Percentiles rank a stretch among this genome's conserved stretches.
Evolutionary conservation across 2,113 vertebrate species (phyloP).

Genomic region (Dolichallabes microphthalmus): DNA sequence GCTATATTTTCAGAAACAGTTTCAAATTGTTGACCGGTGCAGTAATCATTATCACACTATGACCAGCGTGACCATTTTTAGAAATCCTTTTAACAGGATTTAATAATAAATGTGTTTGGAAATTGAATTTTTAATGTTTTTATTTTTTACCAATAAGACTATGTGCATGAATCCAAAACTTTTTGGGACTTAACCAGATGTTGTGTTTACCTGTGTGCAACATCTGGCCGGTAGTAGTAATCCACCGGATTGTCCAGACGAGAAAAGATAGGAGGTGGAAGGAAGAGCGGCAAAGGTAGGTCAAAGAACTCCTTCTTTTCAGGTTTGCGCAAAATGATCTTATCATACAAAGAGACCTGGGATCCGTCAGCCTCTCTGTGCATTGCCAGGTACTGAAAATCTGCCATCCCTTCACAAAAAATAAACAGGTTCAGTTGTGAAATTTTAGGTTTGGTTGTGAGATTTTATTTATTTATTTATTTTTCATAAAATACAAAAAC

Average conservation of each 20-base stretch:
- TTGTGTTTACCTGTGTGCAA: conserved; percentile 72
- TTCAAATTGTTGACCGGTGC: background rate
- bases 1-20: background rate
- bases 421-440: background rate
- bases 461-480: background rate
- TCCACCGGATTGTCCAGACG: conserved; percentile 87
- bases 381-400: conserved; percentile 91
- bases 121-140: background rate
- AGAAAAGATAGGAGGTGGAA: conserved; percentile 94
- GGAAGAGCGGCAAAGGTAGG: conserved; percentile 80
- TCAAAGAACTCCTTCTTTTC: conserved; percentile 90
- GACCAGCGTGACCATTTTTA: background rate
- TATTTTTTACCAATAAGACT: background rate
- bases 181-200: background rate
- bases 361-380: conserved; percentile 72
- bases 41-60: background rate
- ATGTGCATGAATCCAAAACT: background rate
- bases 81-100: background rate
- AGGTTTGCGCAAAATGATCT: conserved; percentile 81
- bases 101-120: background rate
- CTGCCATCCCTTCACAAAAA: conserved; percentile 69
- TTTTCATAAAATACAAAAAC: conserved; percentile 57
- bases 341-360: conserved; percentile 83
- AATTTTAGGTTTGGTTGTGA: background rate
- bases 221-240: conserved; percentile 88